A percentile compares a stretch with the other conserved stretches of the same genome.
These are phyloP conservation scores for Laspeyria flexula DNA, from an alignment of 2,888 invertebrate genomes.

Conservation along the genomic window DNA sequence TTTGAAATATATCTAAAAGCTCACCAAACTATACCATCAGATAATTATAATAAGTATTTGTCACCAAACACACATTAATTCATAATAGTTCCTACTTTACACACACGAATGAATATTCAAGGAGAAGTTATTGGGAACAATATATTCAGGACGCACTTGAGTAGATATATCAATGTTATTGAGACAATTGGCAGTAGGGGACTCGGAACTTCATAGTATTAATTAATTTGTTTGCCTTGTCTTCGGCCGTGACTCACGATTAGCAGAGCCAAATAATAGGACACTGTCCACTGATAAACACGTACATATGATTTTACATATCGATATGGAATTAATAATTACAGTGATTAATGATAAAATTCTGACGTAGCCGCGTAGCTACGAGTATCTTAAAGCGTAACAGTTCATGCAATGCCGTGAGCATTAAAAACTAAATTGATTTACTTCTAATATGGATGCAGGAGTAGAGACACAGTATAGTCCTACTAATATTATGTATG, in stretches of 20 bases:
- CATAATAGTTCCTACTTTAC: background rate
- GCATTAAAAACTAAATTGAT: too few species aligned
- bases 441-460: too few species aligned
- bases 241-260: conserved; percentile 31
- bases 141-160: conserved; percentile 45
- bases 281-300: conserved; percentile 3
- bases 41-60: background rate
- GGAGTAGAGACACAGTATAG: too few species aligned
- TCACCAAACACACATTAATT: background rate
- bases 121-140: conserved; percentile 40
- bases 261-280: conserved; percentile 14
- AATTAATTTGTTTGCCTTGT: conserved; percentile 58
- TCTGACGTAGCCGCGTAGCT: too few species aligned
- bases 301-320: too few species aligned
- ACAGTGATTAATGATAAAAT: too few species aligned
- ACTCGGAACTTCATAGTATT: conserved; percentile 26
- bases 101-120: conserved; percentile 41
- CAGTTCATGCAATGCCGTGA: too few species aligned
- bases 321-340: too few species aligned
- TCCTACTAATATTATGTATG: too few species aligned
- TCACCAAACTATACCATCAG: background rate
- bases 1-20: too few species aligned
- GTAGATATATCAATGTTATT: conserved; percentile 50
- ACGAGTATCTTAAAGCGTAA: background rate
- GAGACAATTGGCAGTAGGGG: conserved; percentile 51